These are phyloP conservation scores for Mythimna loreyi DNA, from an alignment of 2,888 invertebrate species.

Conservation along the genomic window DNA sequence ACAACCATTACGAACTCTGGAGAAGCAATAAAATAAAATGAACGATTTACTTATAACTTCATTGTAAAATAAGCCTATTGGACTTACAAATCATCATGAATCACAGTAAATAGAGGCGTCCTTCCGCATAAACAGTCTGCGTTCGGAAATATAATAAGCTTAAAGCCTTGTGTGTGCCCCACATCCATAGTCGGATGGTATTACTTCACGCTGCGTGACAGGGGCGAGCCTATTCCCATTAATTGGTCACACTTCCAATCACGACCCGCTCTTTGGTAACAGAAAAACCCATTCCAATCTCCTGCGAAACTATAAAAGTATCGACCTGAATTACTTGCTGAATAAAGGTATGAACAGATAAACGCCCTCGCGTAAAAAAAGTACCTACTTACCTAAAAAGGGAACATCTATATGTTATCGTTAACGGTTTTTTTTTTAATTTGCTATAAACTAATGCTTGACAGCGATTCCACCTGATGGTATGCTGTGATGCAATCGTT, in stretches of 20 bases:
- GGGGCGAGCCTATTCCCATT: slow-evolving; percentile 46
- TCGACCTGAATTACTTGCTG: slow-evolving; percentile 9
- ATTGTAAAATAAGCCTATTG: no score
- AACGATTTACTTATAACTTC: no score
- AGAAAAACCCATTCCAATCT: slow-evolving; percentile 51
- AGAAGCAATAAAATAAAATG: no score
- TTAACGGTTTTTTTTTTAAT: no score
- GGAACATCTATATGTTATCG: no score
- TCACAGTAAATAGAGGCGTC: neutral
- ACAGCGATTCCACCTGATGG: no score
- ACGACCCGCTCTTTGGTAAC: slow-evolving; percentile 28
- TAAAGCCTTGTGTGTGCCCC: slow-evolving; percentile 4
- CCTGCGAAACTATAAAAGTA: slow-evolving; percentile 38
- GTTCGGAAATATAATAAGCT: neutral
- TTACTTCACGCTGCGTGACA: slow-evolving; percentile 37
- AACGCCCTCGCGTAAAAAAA: neutral
- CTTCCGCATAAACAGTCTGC: neutral
- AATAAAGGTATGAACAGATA: neutral
- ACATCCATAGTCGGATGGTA: slow-evolving; percentile 31
- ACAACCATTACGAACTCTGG: no score
- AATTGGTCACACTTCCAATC: slow-evolving; percentile 50
- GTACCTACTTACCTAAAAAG: no score
- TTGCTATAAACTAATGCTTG: no score
- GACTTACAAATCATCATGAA: neutral
- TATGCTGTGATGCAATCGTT: no score